A percentile compares a stretch with the other conserved stretches of the same genome.
Evolutionary conservation across 2,888 invertebrate species (phyloP).

Genomic region (Oxycera nigricornis): DNA sequence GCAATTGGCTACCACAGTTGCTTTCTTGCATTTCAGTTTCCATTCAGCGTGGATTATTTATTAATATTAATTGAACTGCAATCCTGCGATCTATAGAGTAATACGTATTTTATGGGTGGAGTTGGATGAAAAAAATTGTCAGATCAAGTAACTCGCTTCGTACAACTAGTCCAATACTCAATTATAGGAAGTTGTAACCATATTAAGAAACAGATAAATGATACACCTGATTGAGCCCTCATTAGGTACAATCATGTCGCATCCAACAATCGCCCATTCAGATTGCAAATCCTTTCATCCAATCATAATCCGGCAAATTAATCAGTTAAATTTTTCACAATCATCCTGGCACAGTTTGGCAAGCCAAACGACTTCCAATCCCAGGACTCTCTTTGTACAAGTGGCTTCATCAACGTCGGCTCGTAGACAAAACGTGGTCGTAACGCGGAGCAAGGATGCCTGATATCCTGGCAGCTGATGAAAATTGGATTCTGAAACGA

Average conservation of each 20-base stretch:
- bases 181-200: no score
- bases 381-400: neutral
- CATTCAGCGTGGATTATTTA: no score
- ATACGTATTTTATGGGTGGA: no score
- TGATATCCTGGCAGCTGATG: neutral
- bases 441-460: neutral
- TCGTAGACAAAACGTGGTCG: neutral
- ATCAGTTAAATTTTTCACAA: neutral
- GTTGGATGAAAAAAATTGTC: no score
- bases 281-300: constrained; percentile 17
- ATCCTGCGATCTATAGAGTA: no score
- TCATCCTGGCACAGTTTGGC: neutral
- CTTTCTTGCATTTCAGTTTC: no score
- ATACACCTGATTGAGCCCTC: neutral
- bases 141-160: no score
- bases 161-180: no score
- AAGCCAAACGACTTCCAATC: neutral
- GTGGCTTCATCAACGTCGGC: neutral
- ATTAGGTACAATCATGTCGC: neutral
- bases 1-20: no score
- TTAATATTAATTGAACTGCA: no score
- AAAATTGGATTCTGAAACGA: constrained; percentile 29
- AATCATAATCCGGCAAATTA: constrained; percentile 20
- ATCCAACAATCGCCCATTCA: neutral
- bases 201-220: no score